Evolutionary conservation across 1,140 invertebrate genomes (phyloP).

Genomic region (Drosophila guanche): DNA sequence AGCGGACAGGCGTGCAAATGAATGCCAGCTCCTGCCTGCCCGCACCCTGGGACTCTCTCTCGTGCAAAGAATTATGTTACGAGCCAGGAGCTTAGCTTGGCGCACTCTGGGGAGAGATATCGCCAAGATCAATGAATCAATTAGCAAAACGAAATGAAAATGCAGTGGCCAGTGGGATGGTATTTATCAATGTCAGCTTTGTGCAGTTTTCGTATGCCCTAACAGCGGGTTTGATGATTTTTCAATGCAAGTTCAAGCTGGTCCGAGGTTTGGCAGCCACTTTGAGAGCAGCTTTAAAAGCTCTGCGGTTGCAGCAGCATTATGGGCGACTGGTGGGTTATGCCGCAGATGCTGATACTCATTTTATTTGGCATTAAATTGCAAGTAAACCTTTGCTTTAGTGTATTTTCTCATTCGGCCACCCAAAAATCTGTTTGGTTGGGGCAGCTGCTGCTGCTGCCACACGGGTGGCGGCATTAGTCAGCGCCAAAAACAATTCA

Average conservation of each 20-base stretch:
- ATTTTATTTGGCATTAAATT: too few species aligned
- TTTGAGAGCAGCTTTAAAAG: too few species aligned
- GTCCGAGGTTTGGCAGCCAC: too few species aligned
- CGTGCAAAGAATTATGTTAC: conserved; percentile 71
- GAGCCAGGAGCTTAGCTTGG: conserved; percentile 34
- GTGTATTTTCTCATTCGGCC: too few species aligned
- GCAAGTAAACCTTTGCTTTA: too few species aligned
- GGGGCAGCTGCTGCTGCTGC: conserved; percentile 41
- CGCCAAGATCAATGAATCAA: conserved; percentile 82
- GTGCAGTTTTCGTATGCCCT: conserved; percentile 17
- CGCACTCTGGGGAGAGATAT: conserved; percentile 52
- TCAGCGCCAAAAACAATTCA: conserved; percentile 76
- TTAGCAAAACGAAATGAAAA: conserved; percentile 71
- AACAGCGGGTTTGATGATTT: not conserved
- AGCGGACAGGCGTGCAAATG: conserved; percentile 73
- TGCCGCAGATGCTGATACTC: too few species aligned
- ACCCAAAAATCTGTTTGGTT: not conserved
- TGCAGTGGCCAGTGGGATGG: conserved; percentile 51
- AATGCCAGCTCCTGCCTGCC: conserved; percentile 19
- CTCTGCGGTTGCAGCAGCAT: too few species aligned
- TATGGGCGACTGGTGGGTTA: too few species aligned
- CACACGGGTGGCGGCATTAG: conserved; percentile 76
- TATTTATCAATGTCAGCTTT: conserved; percentile 76
- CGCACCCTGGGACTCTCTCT: conserved; percentile 14
- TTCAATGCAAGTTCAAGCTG: not conserved